Evolutionary conservation across 2,113 vertebrate genomes (phyloP).

Genomic region (Cryptotis parvus): DNA sequence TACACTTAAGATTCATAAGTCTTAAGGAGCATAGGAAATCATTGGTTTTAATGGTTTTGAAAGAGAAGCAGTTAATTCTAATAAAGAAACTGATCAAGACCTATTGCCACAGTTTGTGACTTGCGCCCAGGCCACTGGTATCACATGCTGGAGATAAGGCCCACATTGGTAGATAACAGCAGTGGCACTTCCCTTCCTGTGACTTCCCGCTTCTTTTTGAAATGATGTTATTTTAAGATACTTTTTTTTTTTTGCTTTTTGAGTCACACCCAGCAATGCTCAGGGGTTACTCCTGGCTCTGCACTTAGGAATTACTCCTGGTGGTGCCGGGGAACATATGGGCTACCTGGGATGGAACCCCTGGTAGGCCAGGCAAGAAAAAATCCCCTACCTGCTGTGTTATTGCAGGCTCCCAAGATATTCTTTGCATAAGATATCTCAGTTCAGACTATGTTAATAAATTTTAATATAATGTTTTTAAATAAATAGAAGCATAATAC

Average conservation of each 20-base stretch:
- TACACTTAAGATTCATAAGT: background rate
- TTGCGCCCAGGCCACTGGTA: background rate
- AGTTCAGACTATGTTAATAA: background rate
- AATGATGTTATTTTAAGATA: background rate
- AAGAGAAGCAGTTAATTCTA: background rate
- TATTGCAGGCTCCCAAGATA: too few relatives aligned
- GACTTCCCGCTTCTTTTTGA: background rate
- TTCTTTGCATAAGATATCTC: background rate
- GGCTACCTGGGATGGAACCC: too few relatives aligned
- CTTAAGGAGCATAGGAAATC: background rate
- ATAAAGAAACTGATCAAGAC: background rate
- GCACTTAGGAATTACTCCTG: too few relatives aligned
- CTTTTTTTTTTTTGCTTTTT: too few relatives aligned
- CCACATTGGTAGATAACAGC: background rate
- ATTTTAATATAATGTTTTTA: background rate
- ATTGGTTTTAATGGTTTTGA: constrained; percentile 6
- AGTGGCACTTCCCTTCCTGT: background rate
- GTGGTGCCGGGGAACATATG: too few relatives aligned
- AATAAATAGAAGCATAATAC: background rate
- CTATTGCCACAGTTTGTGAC: background rate
- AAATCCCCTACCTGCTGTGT: too few relatives aligned
- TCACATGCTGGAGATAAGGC: background rate
- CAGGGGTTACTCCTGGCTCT: too few relatives aligned
- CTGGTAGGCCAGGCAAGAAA: too few relatives aligned
- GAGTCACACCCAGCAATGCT: too few relatives aligned